These are phyloP conservation scores for Wiebesia pumilae DNA, from an alignment of 1,140 invertebrate species.

Conservation along the genomic window DNA sequence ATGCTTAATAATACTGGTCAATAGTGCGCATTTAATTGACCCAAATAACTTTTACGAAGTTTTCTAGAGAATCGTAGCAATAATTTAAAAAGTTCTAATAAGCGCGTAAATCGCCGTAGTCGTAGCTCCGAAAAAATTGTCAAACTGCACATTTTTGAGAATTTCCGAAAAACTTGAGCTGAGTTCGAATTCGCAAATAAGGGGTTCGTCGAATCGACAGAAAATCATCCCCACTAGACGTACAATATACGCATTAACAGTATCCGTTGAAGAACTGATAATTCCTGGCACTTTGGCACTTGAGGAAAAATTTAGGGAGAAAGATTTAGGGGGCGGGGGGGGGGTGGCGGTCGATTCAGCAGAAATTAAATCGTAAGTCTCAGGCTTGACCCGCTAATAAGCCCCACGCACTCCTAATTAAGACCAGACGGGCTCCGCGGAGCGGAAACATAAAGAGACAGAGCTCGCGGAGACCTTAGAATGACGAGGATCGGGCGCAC, in stretches of 20 bases:
- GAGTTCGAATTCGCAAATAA: not conserved
- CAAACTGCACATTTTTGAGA: slow-evolving; percentile 10
- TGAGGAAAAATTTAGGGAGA: not conserved
- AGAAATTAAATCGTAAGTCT: slow-evolving; percentile 19
- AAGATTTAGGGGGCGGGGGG: not conserved
- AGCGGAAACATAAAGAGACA: slow-evolving; percentile 35
- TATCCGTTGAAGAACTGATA: too few species aligned
- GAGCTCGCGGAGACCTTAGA: not conserved
- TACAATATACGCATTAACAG: too few species aligned
- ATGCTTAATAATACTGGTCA: not conserved
- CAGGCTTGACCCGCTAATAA: not conserved
- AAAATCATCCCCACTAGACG: too few species aligned
- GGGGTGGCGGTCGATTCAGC: not conserved
- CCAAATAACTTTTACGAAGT: slow-evolving; percentile 15
- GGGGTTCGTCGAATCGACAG: not conserved
- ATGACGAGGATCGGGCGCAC: slow-evolving; percentile 14
- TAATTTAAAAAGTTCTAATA: slow-evolving; percentile 25
- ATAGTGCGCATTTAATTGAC: slow-evolving; percentile 11
- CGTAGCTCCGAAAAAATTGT: not conserved
- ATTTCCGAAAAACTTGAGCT: not conserved
- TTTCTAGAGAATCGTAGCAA: not conserved
- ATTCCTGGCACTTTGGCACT: too few species aligned
- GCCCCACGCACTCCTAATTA: slow-evolving; percentile 19
- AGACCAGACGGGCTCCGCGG: not conserved
- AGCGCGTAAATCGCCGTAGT: not conserved